Base-by-base conservation (phyloP, 2,113 vertebrate species). In the Taxidea taxus region DNA sequence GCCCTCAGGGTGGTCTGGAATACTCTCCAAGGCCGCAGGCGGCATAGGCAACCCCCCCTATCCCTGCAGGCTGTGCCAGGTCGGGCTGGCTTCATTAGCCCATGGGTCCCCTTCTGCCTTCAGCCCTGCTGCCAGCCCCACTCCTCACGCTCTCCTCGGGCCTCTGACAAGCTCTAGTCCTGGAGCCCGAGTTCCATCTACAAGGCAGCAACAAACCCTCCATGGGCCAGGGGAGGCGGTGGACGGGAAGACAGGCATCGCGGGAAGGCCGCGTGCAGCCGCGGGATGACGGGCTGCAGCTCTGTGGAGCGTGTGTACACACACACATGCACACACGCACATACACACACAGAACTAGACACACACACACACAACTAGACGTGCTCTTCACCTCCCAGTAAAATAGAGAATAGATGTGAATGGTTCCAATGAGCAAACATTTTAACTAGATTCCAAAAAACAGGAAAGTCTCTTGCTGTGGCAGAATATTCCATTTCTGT, bases 301-400 rank as follows among this genome's bases (percentile, higher is more conserved):
- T 81, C 13, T 39, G 39, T 7, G 90, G 29, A 44, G 29, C 11
- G 1, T 20, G 3, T 11, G 44, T 15, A 74, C 8, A 21, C 7
- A 7, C 7, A 11, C 3, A 21, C 21, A 27, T 54, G 51, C 29
- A 25, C n/a, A 9, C 0, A 3, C 37, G 3, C 68, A 13, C 1
- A 12, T 21, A 3, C 39, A 15, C 44, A 49, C 64, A 27, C 29
- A 6, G 64, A 56, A 21, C 54, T 21, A 23, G 54, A 56, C 20
- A 14, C 3, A 7, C 27, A 74, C 7, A 21, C 39, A 11, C 44
- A n/a, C 72, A 64, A 4, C 78, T 44, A 8, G 44, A 83, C 82
- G 70, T 47, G 49, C 39, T 82, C 86, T 47, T 58, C 25, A 31
- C 58, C 7, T 68, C 49, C 54, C 47, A 62, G 60, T 1, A 42